These are phyloP conservation scores for Ophioderma brevispina DNA, from an alignment of 35 echinoderm and acorn worm species.

Conservation along the genomic window DNA sequence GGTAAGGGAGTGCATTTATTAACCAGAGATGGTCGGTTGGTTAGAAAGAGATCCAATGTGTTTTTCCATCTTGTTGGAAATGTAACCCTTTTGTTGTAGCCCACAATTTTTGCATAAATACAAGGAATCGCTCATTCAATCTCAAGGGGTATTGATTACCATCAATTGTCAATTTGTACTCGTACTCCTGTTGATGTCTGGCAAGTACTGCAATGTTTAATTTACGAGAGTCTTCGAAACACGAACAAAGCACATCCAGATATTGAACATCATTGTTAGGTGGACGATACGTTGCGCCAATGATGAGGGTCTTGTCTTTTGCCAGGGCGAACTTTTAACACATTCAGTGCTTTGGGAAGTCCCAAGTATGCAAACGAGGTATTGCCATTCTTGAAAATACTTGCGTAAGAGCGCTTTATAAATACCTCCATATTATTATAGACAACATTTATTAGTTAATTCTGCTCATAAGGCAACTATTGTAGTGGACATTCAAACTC, in stretches of 20 bases:
- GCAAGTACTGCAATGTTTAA: neutral
- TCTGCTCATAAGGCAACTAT: too few species aligned
- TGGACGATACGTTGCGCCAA: slow-evolving; percentile 23
- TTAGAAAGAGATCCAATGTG: neutral
- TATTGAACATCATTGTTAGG: slow-evolving; percentile 9
- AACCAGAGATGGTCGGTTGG: too few species aligned
- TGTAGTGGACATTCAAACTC: too few species aligned
- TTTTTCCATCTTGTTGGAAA: neutral
- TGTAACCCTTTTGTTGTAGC: neutral
- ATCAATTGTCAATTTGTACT: neutral
- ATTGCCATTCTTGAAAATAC: too few species aligned
- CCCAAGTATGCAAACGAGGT: too few species aligned
- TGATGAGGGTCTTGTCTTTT: neutral
- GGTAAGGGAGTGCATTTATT: neutral
- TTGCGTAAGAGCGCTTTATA: too few species aligned
- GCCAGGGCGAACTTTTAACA: too few species aligned
- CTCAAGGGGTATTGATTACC: neutral
- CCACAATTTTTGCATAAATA: neutral
- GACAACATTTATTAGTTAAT: too few species aligned
- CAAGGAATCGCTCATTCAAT: neutral
- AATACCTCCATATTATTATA: too few species aligned
- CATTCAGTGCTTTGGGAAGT: too few species aligned
- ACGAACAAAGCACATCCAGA: neutral
- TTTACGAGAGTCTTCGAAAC: neutral
- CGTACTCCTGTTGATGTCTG: neutral